Base-by-base conservation (phyloP, 2,888 invertebrate genomes). In the Argyra leucocephala region DNA sequence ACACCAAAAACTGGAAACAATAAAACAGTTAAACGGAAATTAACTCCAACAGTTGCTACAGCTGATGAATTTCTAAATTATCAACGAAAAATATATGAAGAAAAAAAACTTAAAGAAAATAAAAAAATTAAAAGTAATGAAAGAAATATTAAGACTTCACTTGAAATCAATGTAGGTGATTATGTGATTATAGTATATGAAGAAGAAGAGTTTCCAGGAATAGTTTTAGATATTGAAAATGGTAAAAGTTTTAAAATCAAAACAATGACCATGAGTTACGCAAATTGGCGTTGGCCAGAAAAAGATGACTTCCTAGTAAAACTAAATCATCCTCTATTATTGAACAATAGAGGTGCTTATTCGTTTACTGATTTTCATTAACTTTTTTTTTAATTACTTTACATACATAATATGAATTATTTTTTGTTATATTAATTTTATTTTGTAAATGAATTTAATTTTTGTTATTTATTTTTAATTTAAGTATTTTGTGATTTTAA, bases 361-460 rank as follows among this genome's bases (percentile, higher is more conserved):
- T 22, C 9, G 1, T 21, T 60, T 60, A 60, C n/a, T 21, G 60
- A 60, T 22, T 60, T 60, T 2, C 18, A 60, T 60, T 22, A 60
- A 60, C 67, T 79, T 77, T 70, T 31, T 31, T 31, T 7, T 7
- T 31, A 31, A 7, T 31, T 31, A 31, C 6, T 10, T 7, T n/a
- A n/a, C n/a, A n/a, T n/a, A n/a, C n/a, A n/a, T n/a, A n/a, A n/a
- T n/a, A n/a, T n/a, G n/a, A n/a, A n/a, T n/a, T n/a, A n/a, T n/a
- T n/a, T n/a, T 10, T 31, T 31, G 5, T 7, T 7, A 31, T 31
- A 7, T 31, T 31, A 7, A 7, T 31, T 31, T 31, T 31, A 7
- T 31, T 31, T 31, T 31, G 6, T 7, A 31, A 31, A 31, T 31
- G 10, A 31, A 31, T 31, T 31, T 31, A 31, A 31, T 31, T 31